Conservation (phyloP, 2,888 invertebrate species). For the Ormia ochracea region DNA sequence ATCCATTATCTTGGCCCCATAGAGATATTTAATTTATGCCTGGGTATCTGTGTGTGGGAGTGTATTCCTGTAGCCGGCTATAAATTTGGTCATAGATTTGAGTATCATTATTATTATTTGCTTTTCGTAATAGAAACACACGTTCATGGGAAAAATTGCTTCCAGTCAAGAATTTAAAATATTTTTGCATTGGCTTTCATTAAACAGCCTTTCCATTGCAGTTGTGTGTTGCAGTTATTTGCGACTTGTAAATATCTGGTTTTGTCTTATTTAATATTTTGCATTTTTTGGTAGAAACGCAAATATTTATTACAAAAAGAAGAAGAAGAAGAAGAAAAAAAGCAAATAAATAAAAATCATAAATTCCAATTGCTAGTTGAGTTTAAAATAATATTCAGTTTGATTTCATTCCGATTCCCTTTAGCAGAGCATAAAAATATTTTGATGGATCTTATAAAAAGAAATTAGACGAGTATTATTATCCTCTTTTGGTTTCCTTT, state of each 20-base stretch:
- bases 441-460: too few species aligned
- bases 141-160: not conserved
- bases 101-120: not conserved
- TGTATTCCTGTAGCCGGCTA: slow-evolving; percentile 5
- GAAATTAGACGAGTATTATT: too few species aligned
- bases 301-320: too few species aligned
- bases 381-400: not conserved
- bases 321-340: too few species aligned
- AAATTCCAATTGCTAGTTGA: not conserved
- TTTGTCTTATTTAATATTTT: slow-evolving; percentile 7
- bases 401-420: not conserved
- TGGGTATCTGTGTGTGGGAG: slow-evolving; percentile 1
- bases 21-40: slow-evolving; percentile 30
- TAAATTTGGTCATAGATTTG: slow-evolving; percentile 33
- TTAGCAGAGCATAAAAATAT: not conserved
- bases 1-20: not conserved
- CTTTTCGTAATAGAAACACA: not conserved
- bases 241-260: slow-evolving; percentile 14
- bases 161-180: not conserved
- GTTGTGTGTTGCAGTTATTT: not conserved
- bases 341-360: not conserved
- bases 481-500: too few species aligned
- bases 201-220: not conserved
- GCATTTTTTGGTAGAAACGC: slow-evolving; percentile 21
- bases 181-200: slow-evolving; percentile 17